A percentile compares a stretch with the other conserved stretches of the same genome.
These are phyloP conservation scores for Isaurus tuberculatus DNA, from an alignment of 92 coral and sea anemone species.

Conservation along the genomic window DNA sequence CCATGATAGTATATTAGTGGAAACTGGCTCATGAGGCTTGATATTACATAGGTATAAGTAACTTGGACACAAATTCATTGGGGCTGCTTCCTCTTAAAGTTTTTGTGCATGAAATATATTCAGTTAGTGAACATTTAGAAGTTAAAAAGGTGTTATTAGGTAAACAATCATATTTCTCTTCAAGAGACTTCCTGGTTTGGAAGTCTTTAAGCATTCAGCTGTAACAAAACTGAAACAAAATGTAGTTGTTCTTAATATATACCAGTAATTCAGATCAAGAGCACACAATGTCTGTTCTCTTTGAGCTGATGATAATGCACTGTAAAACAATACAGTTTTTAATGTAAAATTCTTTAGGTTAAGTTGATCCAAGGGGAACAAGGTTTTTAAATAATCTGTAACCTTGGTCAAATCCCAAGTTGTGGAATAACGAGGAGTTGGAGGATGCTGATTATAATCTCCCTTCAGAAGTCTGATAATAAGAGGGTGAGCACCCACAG, in stretches of 20 bases:
- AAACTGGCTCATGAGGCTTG: constrained; percentile 57
- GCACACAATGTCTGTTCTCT: constrained; percentile 58
- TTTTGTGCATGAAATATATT: constrained; percentile 60
- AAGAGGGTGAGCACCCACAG: constrained; percentile 61
- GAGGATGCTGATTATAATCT: constrained; percentile 46
- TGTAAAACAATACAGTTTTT: constrained; percentile 62
- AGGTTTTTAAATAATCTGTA: constrained; percentile 50
- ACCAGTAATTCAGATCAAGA: constrained; percentile 46
- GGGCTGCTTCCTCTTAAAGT: background rate
- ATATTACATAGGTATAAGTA: constrained; percentile 60
- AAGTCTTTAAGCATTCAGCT: constrained; percentile 51
- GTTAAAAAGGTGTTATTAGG: constrained; percentile 42
- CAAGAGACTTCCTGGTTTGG: constrained; percentile 59
- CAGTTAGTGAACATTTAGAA: constrained; percentile 39
- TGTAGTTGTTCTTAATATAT: background rate
- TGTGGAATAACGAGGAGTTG: constrained; percentile 56
- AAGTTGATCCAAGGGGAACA: constrained; percentile 65
- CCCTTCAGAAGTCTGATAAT: constrained; percentile 59
- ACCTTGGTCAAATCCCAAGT: constrained; percentile 73
- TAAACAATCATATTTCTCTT: constrained; percentile 52
- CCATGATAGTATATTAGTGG: constrained; percentile 50
- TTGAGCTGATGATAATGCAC: constrained; percentile 63
- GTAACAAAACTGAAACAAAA: background rate
- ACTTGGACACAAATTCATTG: constrained; percentile 31
- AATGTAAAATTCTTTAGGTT: constrained; percentile 57